phyloP scores from a whole-genome alignment of 1,140 invertebrate genomes.

The Eupeodes corollae region DNA sequence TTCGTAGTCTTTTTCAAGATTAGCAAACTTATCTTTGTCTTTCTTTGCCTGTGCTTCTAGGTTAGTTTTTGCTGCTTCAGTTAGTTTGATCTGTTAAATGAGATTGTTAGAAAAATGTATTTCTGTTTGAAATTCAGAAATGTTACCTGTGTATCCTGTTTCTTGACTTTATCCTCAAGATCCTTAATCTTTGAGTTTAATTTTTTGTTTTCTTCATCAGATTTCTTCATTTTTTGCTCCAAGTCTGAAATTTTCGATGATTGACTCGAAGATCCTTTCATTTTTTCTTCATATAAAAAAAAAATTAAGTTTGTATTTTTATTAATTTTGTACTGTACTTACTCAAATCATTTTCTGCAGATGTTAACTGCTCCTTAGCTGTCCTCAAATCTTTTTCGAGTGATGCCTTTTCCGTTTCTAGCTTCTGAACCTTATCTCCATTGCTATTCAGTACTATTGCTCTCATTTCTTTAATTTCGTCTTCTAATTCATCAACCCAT shows the following conservation, averaged over 20 bases:
- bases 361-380: slow-evolving; percentile 19
- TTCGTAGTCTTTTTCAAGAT: slow-evolving; percentile 52
- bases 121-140: background rate
- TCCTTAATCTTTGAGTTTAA: slow-evolving; percentile 24
- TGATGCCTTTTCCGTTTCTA: slow-evolving; percentile 21
- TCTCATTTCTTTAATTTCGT: slow-evolving; percentile 31
- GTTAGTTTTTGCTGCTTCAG: slow-evolving; percentile 18
- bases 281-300: slow-evolving; percentile 10
- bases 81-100: slow-evolving; percentile 26
- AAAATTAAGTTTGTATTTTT: background rate
- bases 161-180: slow-evolving; percentile 31
- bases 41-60: slow-evolving; percentile 23
- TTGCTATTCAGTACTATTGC: slow-evolving; percentile 20
- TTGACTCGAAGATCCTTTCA: slow-evolving; percentile 18
- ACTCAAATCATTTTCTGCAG: slow-evolving; percentile 27
- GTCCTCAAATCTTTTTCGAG: slow-evolving; percentile 27
- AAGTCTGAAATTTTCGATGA: slow-evolving; percentile 21
- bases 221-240: slow-evolving; percentile 27
- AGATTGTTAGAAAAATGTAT: background rate
- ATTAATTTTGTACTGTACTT: background rate
- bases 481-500: slow-evolving; percentile 35
- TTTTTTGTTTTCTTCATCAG: slow-evolving; percentile 28
- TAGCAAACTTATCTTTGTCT: slow-evolving; percentile 45
- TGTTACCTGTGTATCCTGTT: slow-evolving; percentile 22
- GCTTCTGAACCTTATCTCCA: slow-evolving; percentile 18